Evolutionary conservation across 2,888 invertebrate species (phyloP).

Genomic region (Cephalotes varians): DNA sequence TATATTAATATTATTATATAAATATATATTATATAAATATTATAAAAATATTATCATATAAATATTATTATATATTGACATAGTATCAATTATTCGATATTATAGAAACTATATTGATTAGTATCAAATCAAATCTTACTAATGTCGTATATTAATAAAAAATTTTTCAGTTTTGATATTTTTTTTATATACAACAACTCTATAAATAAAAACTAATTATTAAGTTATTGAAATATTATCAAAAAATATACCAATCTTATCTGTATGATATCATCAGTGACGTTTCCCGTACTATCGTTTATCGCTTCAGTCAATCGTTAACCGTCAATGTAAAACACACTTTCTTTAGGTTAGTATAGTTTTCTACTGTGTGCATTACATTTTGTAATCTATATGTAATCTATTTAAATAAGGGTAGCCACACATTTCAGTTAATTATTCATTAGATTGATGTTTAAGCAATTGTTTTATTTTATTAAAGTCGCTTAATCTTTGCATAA

Average conservation of each 20-base stretch:
- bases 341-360: conserved; percentile 73
- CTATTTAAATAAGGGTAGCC: neutral
- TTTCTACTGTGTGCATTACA: neutral
- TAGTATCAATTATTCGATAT: too few species aligned
- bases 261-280: conserved; percentile 82
- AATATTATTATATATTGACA: too few species aligned
- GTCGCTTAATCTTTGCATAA: neutral
- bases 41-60: too few species aligned
- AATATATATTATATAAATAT: too few species aligned
- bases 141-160: neutral
- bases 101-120: too few species aligned
- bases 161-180: neutral
- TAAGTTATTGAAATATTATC: neutral
- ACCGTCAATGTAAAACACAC: conserved; percentile 65
- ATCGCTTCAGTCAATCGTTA: conserved; percentile 78
- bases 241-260: neutral
- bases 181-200: neutral
- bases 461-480: neutral
- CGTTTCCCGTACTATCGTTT: conserved; percentile 73
- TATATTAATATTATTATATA: too few species aligned
- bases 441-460: neutral
- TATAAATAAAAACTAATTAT: neutral
- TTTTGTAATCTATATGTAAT: neutral
- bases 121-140: neutral
- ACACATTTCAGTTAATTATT: neutral